Evolutionary conservation across 2,888 invertebrate genomes (phyloP), one percentile per base, ranked within the genome.

Genomic region (Cheilosia urbana): DNA sequence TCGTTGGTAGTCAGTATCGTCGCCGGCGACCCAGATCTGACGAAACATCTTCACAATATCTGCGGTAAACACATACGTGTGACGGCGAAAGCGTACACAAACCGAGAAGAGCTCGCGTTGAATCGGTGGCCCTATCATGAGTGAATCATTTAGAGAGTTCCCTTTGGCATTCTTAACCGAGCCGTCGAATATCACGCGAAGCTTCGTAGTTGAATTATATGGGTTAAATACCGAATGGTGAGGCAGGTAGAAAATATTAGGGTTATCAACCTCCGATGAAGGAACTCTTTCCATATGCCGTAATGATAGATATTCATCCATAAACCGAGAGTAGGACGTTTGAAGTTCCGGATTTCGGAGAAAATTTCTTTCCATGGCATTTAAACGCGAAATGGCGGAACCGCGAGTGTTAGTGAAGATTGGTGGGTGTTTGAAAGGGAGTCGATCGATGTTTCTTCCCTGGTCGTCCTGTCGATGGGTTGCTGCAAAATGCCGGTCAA

Each of bases 11-110:
- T 58, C 55, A 4, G 37, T 45, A 27, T 88, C 77, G 17, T 58
- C 47, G 2, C 58, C 63, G 11, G 83, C 47, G 0, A 88, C 40
- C 13, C 72, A 27, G 7, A 88, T 80, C 34, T 87, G 87, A 4
- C 87, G 72, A 30, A 84, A 87, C 87, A 88, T 87, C 24, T 88
- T 87, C 21, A 81, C 17, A 1, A 88, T 77, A n/a, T 88, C 83
- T 4, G 77, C 82, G 15, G 84, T 84, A 34, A 87, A 87, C 0
- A 84, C 81, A n/a, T 66, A 77, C 19, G 51, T 30, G 21, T 75
- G 80, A 11, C 71, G 27, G 11, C 72, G 62, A 82, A 76, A 87
- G 6, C 24, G 27, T 4, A 87, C 9, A 2, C 83, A 34, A 0
- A 87, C 11, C 13, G 65, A 49, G 42, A 62, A 78, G 2, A 88